phyloP scores from a whole-genome alignment of 2,888 invertebrate genomes.

The Morpho achilles region DNA sequence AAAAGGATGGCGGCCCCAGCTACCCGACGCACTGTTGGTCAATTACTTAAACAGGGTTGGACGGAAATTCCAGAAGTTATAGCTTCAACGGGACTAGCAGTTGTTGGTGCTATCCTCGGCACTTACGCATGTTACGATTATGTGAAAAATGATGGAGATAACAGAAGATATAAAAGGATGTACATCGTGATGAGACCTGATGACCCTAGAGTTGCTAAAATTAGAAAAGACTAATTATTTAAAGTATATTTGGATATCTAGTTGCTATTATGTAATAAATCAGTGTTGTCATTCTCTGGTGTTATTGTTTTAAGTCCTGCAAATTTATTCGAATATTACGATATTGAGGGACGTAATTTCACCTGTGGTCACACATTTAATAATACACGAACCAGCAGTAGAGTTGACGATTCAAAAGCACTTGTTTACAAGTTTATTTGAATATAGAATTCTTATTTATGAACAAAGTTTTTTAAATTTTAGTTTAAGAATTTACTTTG shows the following conservation, averaged over 20 bases:
- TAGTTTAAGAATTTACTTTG: too few species aligned
- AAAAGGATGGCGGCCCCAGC: conserved; percentile 49
- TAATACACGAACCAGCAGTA: too few species aligned
- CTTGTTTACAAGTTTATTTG: too few species aligned
- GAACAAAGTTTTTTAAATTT: too few species aligned
- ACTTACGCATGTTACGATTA: conserved; percentile 70
- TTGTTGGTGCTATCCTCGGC: conserved; percentile 78
- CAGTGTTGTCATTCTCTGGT: conserved; percentile 14
- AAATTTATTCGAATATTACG: not conserved
- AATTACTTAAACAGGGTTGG: conserved; percentile 72
- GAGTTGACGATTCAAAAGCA: too few species aligned
- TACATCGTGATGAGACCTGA: conserved; percentile 84
- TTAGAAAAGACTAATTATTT: conserved; percentile 70
- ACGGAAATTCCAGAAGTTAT: conserved; percentile 86
- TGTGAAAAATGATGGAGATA: conserved; percentile 80
- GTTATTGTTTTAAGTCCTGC: conserved; percentile 9
- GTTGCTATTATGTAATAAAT: conserved; percentile 62
- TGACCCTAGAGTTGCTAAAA: conserved; percentile 80
- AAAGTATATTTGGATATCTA: conserved; percentile 23
- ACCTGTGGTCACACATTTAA: too few species aligned
- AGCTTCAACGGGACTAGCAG: conserved; percentile 77
- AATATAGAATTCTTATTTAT: too few species aligned
- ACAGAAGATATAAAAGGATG: conserved; percentile 81
- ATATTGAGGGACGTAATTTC: too few species aligned
- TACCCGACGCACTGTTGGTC: conserved; percentile 53